Base-by-base conservation (phyloP, 2,113 vertebrate genomes). In the Phalacrocorax pelagicus region DNA sequence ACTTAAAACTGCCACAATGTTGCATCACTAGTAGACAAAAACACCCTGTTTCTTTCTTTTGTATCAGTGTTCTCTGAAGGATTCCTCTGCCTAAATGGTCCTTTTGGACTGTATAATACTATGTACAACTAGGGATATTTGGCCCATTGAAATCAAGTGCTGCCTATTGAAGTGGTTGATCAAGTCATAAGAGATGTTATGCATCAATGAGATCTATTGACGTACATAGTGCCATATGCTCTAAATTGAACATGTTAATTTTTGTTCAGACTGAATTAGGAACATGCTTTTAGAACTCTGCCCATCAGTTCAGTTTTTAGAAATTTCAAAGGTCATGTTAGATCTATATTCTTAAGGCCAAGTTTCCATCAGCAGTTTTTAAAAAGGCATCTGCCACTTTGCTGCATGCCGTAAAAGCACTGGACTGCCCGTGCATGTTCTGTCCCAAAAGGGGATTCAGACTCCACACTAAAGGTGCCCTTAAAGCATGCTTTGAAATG, bases 41-140 rank as follows among this genome's bases (percentile, higher is more conserved):
- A 5, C 89, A 89, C 55, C 73, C 95, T 93, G 54, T 92, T 97
- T 96, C 46, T 82, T 88, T 75, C 94, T 88, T 93, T 97, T 97
- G 38, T 69, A 44, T 94, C 24, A 71, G 34, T 58, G 61, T 88
- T 20, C 78, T 90, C 73, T 82, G 75, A 78, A 78, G 15, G 78
- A 83, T 88, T 77, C 52, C 86, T 52, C 87, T 86, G 38, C 59
- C 65, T 63, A 83, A 63, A 61, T 26, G 24, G 24, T 88, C 40
- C 38, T 94, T 94, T 90, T 54, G 59, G 80, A 84, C 69, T 38
- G 46, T 38, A 47, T 70, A 91, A 55, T 93, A 27, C 47, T 81
- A 88, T 12, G 36, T 69, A 46, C 87, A 95, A 52, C 71, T 61
- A 71, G 46, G 38, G 84, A 34, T 10, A 52, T 59, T 92, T 73